A percentile compares a stretch with the other conserved stretches of the same genome.
phyloP scores from a whole-genome alignment of 2,113 vertebrate genomes.

The Ammodramus savannarum region DNA sequence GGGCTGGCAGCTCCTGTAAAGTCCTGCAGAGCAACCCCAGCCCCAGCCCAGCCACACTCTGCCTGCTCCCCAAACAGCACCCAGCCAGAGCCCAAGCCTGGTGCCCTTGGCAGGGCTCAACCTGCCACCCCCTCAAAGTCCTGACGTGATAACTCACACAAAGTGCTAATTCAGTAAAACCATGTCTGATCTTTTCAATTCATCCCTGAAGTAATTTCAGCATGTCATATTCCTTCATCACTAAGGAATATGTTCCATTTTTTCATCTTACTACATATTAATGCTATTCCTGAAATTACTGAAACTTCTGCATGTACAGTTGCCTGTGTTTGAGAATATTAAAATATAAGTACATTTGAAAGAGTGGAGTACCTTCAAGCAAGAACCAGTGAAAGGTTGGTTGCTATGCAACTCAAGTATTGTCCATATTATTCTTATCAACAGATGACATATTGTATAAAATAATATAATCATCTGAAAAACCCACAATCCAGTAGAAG shows the following conservation, averaged over 20 bases:
- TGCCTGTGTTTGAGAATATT: constrained; percentile 43
- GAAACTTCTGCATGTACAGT: neutral
- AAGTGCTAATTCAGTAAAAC: neutral
- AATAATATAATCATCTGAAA: constrained; percentile 61
- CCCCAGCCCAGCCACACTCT: neutral
- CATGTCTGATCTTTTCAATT: neutral
- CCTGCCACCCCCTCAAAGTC: neutral
- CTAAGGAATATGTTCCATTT: neutral
- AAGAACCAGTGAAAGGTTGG: constrained; percentile 61
- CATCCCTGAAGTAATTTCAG: neutral
- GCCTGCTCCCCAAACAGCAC: neutral
- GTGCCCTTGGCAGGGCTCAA: neutral
- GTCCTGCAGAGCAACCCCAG: neutral
- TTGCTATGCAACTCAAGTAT: constrained; percentile 75
- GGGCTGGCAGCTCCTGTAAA: neutral
- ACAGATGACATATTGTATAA: constrained; percentile 62
- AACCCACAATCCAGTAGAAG: constrained; percentile 34
- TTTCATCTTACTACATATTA: neutral
- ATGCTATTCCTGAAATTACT: neutral
- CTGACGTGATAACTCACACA: neutral
- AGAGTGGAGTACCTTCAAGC: constrained; percentile 55
- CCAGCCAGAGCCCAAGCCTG: neutral
- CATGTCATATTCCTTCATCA: neutral
- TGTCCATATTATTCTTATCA: constrained; percentile 54
- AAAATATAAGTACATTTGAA: constrained; percentile 45